Evolutionary conservation across 2,113 vertebrate species (phyloP).

Genomic region (Xenotilapia flavipinnis): DNA sequence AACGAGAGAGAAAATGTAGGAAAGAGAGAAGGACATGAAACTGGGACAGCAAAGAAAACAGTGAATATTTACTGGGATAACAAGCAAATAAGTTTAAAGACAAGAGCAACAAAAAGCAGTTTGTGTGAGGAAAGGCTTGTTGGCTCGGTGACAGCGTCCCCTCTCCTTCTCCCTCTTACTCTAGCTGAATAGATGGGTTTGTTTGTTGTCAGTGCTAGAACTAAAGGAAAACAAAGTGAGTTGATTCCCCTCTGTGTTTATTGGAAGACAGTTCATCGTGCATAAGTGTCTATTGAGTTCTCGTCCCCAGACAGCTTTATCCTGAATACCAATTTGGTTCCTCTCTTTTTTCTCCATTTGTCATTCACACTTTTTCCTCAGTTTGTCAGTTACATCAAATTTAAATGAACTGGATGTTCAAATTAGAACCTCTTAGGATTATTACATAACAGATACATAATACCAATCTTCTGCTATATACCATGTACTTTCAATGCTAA

Average conservation of each 20-base stretch:
- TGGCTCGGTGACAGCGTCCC: conserved; percentile 46
- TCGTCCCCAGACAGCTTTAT: background rate
- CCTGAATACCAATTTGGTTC: conserved; percentile 6
- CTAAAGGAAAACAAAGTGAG: conserved; percentile 46
- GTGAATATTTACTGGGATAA: conserved; percentile 15
- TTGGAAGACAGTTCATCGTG: conserved; percentile 11
- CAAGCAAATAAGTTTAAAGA: conserved; percentile 32
- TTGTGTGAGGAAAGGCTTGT: conserved; percentile 26
- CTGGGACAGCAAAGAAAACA: background rate
- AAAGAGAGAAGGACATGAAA: background rate
- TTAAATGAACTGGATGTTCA: background rate
- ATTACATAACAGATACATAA: background rate
- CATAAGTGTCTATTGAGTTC: conserved; percentile 13
- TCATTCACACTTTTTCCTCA: background rate
- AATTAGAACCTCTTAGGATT: background rate
- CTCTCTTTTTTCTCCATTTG: background rate
- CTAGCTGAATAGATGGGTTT: conserved; percentile 41
- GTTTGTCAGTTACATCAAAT: background rate
- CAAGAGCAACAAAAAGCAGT: conserved; percentile 29
- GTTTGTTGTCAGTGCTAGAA: conserved; percentile 46
- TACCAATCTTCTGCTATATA: background rate
- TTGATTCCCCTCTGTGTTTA: conserved; percentile 16
- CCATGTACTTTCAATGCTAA: background rate
- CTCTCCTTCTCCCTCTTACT: conserved; percentile 7
- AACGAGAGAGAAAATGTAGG: background rate